Base-by-base conservation (phyloP, 2,888 invertebrate genomes). In the Nebria salina region DNA sequence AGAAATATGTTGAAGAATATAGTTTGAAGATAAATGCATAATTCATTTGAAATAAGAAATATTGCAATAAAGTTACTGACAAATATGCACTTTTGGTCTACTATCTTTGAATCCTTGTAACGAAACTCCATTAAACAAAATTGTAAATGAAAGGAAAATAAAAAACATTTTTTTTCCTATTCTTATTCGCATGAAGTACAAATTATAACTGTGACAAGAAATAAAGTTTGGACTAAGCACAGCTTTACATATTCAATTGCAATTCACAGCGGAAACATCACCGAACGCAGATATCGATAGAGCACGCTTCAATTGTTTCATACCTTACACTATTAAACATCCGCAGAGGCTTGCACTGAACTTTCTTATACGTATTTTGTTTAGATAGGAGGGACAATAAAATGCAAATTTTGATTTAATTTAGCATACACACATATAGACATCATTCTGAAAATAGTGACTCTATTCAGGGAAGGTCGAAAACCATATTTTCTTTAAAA, bases 131-230 rank as follows among this genome's bases (percentile, higher is more conserved):
- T 75, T 66, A 75, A 80, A 65, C 66, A 75, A 43, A 26, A 75
- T 43, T 54, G 54, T 68, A 70, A 75, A 15, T 15, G 8, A 64
- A 7, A 80, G 43, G 64, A 80, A n/a, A 41, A 11, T 64, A 15
- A 42, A 75, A 15, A 80, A 13, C 20, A 80, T 64, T 80, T 64
- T 80, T 11, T 26, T 41, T 26, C n/a, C 11, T 72, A 72, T 68
- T 75, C 70, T 80, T 26, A 70, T 72, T 43, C 72, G 68, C 68
- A 74, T 74, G 75, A 54, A 41, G 68, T 75, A 80, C 41, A 64
- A 72, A 75, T 75, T 75, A 80, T 70, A 70, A 80, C 75, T 75
- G 34, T 75, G n/a, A 64, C 75, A 80, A 80, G 74, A 75, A 80
- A 80, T 75, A 80, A 75, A 75, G 54, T 42, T 75, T 80, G 75